These are phyloP conservation scores for Zophobas morio DNA, from an alignment of 1,140 invertebrate species.

Conservation along the genomic window DNA sequence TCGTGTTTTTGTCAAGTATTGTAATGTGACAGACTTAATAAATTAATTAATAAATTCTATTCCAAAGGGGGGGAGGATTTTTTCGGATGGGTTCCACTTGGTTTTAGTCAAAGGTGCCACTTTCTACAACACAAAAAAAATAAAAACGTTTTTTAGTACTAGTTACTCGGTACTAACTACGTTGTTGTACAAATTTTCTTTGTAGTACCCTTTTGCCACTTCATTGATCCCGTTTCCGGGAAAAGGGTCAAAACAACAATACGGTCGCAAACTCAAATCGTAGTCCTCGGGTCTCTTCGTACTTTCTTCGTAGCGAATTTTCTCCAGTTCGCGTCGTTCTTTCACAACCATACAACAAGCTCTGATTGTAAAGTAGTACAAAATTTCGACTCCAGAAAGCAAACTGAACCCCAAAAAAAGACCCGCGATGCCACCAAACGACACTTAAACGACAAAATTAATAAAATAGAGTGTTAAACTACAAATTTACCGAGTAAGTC, in stretches of 20 bases:
- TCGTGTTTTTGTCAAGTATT: conserved; percentile 38
- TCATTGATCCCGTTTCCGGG: conserved; percentile 55
- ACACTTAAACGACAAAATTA: conserved; percentile 69
- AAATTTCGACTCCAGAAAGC: conserved; percentile 79
- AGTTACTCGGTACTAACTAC: not conserved
- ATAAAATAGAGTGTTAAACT: too few relatives aligned
- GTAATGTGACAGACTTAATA: conserved; percentile 11
- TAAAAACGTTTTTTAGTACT: not conserved
- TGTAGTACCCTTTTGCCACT: conserved; percentile 47
- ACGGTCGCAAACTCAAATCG: conserved; percentile 63
- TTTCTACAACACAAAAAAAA: conserved; percentile 53
- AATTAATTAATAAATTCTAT: conserved; percentile 62
- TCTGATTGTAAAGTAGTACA: conserved; percentile 81
- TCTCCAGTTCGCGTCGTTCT: conserved; percentile 59
- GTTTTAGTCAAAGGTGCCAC: conserved; percentile 43
- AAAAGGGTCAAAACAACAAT: conserved; percentile 59
- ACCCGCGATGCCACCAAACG: conserved; percentile 82
- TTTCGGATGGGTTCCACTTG: conserved; percentile 38
- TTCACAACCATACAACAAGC: conserved; percentile 75
- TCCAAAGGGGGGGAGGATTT: conserved; percentile 61
- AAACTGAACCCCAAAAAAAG: conserved; percentile 83
- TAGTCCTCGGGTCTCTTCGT: conserved; percentile 55
- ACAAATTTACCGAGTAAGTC: conserved; percentile 74
- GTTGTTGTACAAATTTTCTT: conserved; percentile 23
- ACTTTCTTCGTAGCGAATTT: conserved; percentile 51